Conservation (phyloP, 2,888 invertebrate species). For the Xestia ashworthii region DNA sequence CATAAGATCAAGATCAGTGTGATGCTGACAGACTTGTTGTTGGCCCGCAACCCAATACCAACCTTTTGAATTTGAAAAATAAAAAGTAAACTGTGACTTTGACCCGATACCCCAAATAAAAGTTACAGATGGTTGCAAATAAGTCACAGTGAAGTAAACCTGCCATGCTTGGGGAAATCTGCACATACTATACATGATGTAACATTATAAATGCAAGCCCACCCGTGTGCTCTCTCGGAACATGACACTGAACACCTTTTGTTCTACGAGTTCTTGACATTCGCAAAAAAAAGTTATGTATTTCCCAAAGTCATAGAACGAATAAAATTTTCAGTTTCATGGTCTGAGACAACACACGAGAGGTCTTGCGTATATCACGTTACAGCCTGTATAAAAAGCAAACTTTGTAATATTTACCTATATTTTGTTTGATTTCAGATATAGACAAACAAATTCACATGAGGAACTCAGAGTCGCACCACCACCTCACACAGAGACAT, state of each 20-base stretch:
- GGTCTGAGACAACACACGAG: too few relatives aligned
- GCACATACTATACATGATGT: neutral
- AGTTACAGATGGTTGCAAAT: neutral
- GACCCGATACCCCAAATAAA: neutral
- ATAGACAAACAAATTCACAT: conserved; percentile 87
- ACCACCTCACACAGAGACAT: conserved; percentile 82
- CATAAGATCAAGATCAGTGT: neutral
- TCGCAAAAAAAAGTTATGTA: too few relatives aligned
- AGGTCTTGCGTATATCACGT: too few relatives aligned
- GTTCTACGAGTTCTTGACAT: too few relatives aligned
- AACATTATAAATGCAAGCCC: too few relatives aligned
- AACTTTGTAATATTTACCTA: neutral
- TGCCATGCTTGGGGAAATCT: neutral
- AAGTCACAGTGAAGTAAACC: neutral
- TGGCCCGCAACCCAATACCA: neutral
- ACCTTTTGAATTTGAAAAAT: neutral
- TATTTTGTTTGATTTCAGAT: conserved; percentile 72
- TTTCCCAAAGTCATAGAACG: too few relatives aligned
- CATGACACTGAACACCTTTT: too few relatives aligned
- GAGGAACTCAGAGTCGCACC: conserved; percentile 82
- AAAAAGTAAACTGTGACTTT: neutral
- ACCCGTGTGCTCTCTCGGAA: too few relatives aligned
- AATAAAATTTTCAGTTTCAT: too few relatives aligned
- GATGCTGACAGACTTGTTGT: neutral
- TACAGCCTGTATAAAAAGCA: too few relatives aligned